Evolutionary conservation across 1,140 invertebrate genomes (phyloP).

Genomic region (Chironomus striatipennis): DNA sequence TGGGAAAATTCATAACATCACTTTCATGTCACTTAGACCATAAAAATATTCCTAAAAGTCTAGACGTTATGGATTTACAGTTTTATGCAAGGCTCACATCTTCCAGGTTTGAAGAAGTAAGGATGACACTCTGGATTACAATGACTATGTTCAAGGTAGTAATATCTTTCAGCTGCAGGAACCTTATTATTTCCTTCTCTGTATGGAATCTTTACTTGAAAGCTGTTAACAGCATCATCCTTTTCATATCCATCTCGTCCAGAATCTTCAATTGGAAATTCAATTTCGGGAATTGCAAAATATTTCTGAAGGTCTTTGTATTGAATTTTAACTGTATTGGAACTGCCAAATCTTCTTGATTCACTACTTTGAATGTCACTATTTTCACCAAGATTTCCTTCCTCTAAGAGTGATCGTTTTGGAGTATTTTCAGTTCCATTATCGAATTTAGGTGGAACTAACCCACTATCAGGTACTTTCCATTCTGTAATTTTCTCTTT

Average conservation of each 20-base stretch:
- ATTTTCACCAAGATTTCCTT: conserved; percentile 28
- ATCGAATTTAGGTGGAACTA: conserved; percentile 42
- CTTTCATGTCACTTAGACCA: too few species aligned
- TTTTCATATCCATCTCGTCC: conserved; percentile 47
- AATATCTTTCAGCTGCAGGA: conserved; percentile 32
- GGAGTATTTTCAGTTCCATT: background rate
- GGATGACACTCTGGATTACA: conserved; percentile 50
- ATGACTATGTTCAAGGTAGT: conserved; percentile 48
- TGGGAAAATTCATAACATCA: too few species aligned
- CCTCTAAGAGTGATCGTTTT: conserved; percentile 10
- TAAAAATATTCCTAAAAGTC: too few species aligned
- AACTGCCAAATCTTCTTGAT: conserved; percentile 33
- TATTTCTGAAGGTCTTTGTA: conserved; percentile 35
- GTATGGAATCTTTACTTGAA: conserved; percentile 46
- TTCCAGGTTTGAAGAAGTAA: conserved; percentile 47
- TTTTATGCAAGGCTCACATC: conserved; percentile 48
- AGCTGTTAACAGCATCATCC: conserved; percentile 46
- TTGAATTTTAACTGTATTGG: conserved; percentile 31
- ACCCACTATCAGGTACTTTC: conserved; percentile 48
- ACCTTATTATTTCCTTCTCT: conserved; percentile 31
- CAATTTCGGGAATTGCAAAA: conserved; percentile 45
- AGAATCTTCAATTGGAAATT: conserved; percentile 45
- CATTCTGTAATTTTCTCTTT: conserved; percentile 31
- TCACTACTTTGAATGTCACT: conserved; percentile 35
- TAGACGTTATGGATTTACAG: conserved; percentile 29